These are phyloP conservation scores for Morus bassanus DNA, from an alignment of 2,797 vertebrate genomes.

Conservation along the genomic window DNA sequence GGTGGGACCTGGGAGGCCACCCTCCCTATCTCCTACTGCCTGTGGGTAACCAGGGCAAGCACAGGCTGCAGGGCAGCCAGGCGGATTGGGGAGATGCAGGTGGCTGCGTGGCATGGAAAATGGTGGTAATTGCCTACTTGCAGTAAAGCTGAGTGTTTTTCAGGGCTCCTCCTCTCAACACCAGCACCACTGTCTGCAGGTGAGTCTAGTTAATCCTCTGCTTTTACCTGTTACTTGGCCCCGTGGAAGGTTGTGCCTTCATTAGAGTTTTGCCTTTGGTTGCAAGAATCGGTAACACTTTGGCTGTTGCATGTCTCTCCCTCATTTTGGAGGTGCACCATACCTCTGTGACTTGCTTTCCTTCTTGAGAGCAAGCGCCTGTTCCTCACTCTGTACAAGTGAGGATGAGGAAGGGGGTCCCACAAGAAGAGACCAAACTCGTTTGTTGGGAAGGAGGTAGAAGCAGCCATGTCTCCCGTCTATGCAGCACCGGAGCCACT, in stretches of 20 bases:
- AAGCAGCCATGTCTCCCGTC: not conserved
- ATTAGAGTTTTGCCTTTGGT: not conserved
- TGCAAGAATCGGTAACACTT: rapidly evolving
- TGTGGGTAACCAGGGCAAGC: not conserved
- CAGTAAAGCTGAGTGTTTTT: not conserved
- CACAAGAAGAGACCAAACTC: not conserved
- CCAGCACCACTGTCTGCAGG: not conserved
- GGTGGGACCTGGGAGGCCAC: not conserved
- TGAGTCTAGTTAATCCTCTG: not conserved
- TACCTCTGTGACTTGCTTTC: not conserved
- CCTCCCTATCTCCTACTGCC: not conserved
- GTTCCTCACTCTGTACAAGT: not conserved
- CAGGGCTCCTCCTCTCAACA: not conserved
- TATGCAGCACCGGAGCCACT: rapidly evolving
- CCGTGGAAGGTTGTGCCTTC: rapidly evolving
- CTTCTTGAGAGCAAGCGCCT: not conserved
- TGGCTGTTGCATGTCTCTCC: not conserved
- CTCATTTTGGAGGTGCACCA: rapidly evolving
- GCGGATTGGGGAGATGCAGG: not conserved
- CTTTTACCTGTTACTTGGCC: not conserved
- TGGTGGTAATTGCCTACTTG: not conserved
- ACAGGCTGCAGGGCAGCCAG: not conserved
- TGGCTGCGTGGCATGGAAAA: rapidly evolving
- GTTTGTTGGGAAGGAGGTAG: not conserved
- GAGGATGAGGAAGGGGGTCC: not conserved